Evolutionary conservation across 1,140 invertebrate species (phyloP).

Genomic region (Drosophila obscura): DNA sequence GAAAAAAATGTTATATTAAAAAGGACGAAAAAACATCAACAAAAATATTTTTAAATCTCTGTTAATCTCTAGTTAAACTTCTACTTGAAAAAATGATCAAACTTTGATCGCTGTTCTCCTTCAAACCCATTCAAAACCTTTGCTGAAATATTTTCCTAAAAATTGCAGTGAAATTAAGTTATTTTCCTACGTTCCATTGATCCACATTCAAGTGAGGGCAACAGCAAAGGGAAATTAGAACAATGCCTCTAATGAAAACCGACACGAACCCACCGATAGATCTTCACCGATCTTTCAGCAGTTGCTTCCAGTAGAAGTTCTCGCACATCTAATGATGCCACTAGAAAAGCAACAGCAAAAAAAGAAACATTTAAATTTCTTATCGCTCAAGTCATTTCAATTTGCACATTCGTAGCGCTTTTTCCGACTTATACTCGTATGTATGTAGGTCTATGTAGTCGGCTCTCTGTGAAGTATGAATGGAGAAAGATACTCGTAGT

Average conservation of each 20-base stretch:
- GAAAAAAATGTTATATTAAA: background rate
- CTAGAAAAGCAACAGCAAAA: conserved; percentile 10
- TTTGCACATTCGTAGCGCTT: conserved; percentile 58
- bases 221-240: conserved; percentile 60
- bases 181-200: conserved; percentile 35
- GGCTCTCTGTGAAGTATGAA: conserved; percentile 46
- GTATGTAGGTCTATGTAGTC: conserved; percentile 20
- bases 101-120: too few species aligned
- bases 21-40: too few species aligned
- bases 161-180: background rate
- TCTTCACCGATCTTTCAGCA: conserved; percentile 19
- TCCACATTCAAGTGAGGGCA: conserved; percentile 38
- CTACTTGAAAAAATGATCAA: too few species aligned
- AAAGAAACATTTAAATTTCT: conserved; percentile 65
- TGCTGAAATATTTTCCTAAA: background rate
- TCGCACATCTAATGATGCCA: conserved; percentile 23
- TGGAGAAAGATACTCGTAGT: conserved; percentile 16
- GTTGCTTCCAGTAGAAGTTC: background rate
- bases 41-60: background rate
- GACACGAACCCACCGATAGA: conserved; percentile 29
- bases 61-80: too few species aligned
- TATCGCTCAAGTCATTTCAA: conserved; percentile 60
- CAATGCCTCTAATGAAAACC: conserved; percentile 61
- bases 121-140: background rate
- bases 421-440: background rate